A percentile compares a stretch with the other conserved stretches of the same genome.
Evolutionary conservation across 2,797 vertebrate genomes (phyloP).

Genomic region (Tapera naevia): DNA sequence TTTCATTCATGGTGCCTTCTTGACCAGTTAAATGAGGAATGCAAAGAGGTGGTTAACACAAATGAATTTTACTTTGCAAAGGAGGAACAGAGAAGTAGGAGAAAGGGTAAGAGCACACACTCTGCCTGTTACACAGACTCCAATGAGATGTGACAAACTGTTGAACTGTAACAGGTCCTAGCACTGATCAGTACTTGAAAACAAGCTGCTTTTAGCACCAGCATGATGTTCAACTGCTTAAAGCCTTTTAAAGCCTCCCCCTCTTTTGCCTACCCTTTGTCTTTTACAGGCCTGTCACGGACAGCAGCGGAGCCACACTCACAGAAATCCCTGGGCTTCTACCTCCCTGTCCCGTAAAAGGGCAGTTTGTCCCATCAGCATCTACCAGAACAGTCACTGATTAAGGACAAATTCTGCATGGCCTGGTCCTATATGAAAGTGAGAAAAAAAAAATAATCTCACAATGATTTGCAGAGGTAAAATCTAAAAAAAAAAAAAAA

Average conservation of each 20-base stretch:
- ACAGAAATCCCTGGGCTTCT: background rate
- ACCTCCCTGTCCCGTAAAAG: background rate
- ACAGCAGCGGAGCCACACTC: background rate
- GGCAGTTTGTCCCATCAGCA: background rate
- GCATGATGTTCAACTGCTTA: background rate
- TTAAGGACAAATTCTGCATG: background rate
- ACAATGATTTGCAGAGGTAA: background rate
- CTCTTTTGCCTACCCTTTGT: background rate
- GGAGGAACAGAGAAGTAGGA: background rate
- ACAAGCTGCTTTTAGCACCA: background rate
- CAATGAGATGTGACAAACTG: background rate
- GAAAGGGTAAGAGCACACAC: background rate
- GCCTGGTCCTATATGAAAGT: background rate
- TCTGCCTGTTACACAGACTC: background rate
- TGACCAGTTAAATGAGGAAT: background rate
- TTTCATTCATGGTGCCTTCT: background rate
- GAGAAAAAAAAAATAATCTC: background rate
- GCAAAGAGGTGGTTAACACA: background rate
- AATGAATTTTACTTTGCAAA: background rate
- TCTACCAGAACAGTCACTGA: background rate
- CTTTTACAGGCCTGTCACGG: background rate
- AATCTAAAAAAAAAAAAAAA: background rate
- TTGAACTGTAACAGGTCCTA: background rate
- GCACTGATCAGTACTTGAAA: background rate
- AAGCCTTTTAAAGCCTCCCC: background rate